Base-by-base conservation (phyloP, 2,113 vertebrate genomes). In the Microtus richardsoni region DNA sequence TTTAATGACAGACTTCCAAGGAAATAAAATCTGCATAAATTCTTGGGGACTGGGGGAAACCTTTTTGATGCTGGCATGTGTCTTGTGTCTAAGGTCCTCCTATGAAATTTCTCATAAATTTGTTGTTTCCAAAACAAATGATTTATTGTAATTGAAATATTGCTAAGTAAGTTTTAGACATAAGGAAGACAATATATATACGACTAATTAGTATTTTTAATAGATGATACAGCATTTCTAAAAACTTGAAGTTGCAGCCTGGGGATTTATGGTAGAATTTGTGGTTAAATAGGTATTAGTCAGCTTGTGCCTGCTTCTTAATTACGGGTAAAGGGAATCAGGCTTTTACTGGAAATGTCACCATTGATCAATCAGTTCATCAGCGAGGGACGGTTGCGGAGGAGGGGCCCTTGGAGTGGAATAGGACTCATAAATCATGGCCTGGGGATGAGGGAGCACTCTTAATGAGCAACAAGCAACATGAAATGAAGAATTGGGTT, bases 341-440 rank as follows among this genome's bases (percentile, higher is more conserved):
- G 33, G 73, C 96, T 95, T 92, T 98, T 96, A 82, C 96, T 95
- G 96, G 96, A 95, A 96, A 91, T 92, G 52, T 47, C 84, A 44
- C 91, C 80, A 70, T 90, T 85, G 92, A 97, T 96, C 93, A 91
- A n/a, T 96, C 90, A 95, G 90, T 95, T 94, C 95, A 96, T 95
- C 95, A 95, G 70, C 90, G 82, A n/a, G 39, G 41, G 68, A 92
- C 33, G 36, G 44, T 10, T 62, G 41, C 95, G 75, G 62, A 93
- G 66, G 44, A 2, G 0, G 47, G 68, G 66, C 26, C 66, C 88
- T 92, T 54, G 26, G 71, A 88, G 24, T 82, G 3, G 36, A 66
- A 52, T 41, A 36, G 30, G n/a, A 36, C 62, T 96, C 92, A 85
- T 95, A 80, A 96, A 90, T 97, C 80, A 78, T 49, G 16, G 44